Evolutionary conservation across 2,888 invertebrate species (phyloP).

Genomic region (Nephrotoma appendiculata): DNA sequence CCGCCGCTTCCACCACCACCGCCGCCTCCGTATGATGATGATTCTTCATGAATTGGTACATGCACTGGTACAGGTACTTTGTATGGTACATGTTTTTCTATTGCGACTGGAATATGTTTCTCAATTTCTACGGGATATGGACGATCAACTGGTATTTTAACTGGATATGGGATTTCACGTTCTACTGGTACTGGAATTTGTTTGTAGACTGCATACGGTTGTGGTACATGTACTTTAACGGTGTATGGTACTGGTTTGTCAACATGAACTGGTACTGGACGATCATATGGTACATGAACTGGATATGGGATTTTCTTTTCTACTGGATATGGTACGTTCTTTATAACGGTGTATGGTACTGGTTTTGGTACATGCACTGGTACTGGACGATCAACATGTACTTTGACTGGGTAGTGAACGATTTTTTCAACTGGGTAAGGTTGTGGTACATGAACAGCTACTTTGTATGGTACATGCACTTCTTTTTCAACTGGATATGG

Average conservation of each 20-base stretch:
- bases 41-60: conserved; percentile 15
- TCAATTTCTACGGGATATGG: conserved; percentile 44
- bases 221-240: conserved; percentile 42
- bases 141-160: conserved; percentile 45
- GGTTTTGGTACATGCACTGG: conserved; percentile 45
- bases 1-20: neutral
- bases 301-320: conserved; percentile 46
- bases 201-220: conserved; percentile 41
- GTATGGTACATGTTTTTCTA: conserved; percentile 49
- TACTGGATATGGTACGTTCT: conserved; percentile 57
- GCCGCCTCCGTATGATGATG: neutral
- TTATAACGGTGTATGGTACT: conserved; percentile 68
- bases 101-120: conserved; percentile 46
- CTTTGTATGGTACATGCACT: conserved; percentile 41
- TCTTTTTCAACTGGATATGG: conserved; percentile 53
- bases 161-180: conserved; percentile 47
- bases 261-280: conserved; percentile 44
- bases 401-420: conserved; percentile 63
- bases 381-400: conserved; percentile 54
- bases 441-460: conserved; percentile 60
- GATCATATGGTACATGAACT: conserved; percentile 51
- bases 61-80: conserved; percentile 37
- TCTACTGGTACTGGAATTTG: conserved; percentile 51
- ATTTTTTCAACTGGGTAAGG: conserved; percentile 58
- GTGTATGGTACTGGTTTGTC: conserved; percentile 42